Percentiles rank a stretch among this genome's conserved stretches.
phyloP scores from a whole-genome alignment of 2,113 vertebrate genomes.

The Phalacrocorax brasilianus region DNA sequence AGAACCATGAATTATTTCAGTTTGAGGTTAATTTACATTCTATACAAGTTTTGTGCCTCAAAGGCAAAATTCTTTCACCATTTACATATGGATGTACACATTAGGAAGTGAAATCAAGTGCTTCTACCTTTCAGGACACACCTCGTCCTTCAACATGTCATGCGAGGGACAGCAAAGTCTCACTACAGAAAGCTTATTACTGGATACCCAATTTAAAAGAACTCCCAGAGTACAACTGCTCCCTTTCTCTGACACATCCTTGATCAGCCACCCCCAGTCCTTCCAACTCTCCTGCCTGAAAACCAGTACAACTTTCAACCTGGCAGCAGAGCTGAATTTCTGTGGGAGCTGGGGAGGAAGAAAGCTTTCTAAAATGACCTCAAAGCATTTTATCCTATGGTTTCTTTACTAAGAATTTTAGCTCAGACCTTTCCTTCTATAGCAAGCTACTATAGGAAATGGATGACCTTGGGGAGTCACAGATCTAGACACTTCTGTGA shows the following conservation, averaged over 20 bases:
- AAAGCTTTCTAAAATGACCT: neutral
- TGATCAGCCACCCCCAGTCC: neutral
- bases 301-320: neutral
- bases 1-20: slow-evolving; percentile 65
- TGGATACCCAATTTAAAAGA: neutral
- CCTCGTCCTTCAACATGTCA: neutral
- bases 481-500: neutral
- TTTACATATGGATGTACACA: slow-evolving; percentile 9
- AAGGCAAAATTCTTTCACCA: slow-evolving; percentile 23
- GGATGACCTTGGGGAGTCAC: neutral
- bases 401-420: neutral
- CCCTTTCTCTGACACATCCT: neutral
- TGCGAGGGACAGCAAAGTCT: neutral
- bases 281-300: neutral
- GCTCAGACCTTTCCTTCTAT: neutral
- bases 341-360: neutral
- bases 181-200: neutral
- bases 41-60: slow-evolving; percentile 30
- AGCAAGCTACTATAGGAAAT: neutral
- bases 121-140: neutral
- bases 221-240: neutral
- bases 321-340: neutral
- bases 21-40: slow-evolving; percentile 63
- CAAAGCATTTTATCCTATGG: neutral
- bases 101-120: slow-evolving; percentile 9